Evolutionary conservation across 2,797 vertebrate species (phyloP), one percentile per base, ranked within the genome.

Genomic region (Anguilla megastoma): DNA sequence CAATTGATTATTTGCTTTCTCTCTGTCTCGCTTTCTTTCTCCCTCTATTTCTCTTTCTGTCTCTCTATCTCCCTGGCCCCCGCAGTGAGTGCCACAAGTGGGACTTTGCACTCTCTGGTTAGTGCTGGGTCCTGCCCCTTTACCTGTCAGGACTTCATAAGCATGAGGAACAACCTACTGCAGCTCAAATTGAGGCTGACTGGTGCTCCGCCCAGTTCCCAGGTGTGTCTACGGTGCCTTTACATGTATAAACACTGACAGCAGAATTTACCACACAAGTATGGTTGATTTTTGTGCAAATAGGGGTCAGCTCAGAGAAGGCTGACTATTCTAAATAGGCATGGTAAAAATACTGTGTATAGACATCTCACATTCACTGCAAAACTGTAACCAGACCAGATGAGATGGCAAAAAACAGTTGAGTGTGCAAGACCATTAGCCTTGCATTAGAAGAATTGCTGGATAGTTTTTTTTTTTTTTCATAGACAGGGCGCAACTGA

Each of bases 71-170:
- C 54, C 50, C 50, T 87, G 3, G 89, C 71, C 60, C 30, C 83
- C 4, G 16, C 92, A 95, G 95, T 95, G 92, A 95, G 94, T 85
- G 94, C 95, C 0, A 89, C 95, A 0, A 74, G 69, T 27, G 94
- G 93, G 60, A 96, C 96, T 91, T 96, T 95, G 0, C 94, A 96
- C 86, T 95, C 95, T n/a, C 90, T 95, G 92, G 96, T 96, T 96
- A 96, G 95, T 9, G 89, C 95, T 33, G 94, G 93, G 4, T 95
- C 94, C 86, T 97, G 96, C 88, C 96, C 95, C 0, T 93, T 97
- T 90, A 96, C 96, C 91, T 97, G 96, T 87, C 95, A 96, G 87
- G 96, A 97, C 85, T 95, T 97, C 87, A 91, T 93, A 27, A 95
- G 89, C 92, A 96, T 97, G 96, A 96, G 94, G 88, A 96, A 87